Evolutionary conservation across 2,113 vertebrate species (phyloP), one percentile per base, ranked within the genome.

Genomic region (Sorex araneus): DNA sequence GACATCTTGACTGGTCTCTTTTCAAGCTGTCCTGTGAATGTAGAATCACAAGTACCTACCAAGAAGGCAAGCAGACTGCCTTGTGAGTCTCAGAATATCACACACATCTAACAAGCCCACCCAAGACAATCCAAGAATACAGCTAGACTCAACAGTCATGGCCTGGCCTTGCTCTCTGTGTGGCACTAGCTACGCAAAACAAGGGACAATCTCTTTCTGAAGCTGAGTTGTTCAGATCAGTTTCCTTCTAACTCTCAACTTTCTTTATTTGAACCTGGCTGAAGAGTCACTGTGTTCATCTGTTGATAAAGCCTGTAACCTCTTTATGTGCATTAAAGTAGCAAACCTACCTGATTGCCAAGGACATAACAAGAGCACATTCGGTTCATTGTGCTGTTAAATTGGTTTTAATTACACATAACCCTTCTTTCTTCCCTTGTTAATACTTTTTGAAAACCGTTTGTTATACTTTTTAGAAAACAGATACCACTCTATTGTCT

Each of bases 361-460:
- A 87, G n/a, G 47, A 71, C 40, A 0, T 57, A 70, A 89, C 66
- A 82, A 70, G 9, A 89, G 36, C 71, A 74, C 76, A 64, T 54
- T 67, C 64, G 76, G 27, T 77, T 63, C 34, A 81, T 25, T 77
- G 45, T 88, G 19, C 67, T 63, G 54, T 21, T 92, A 84, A 84
- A 74, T 92, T 90, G n/a, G 66, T 86, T 91, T 90, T 93, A 94
- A 90, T 89, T 94, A 66, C 34, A 66, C 40, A 32, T 79, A 54
- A 54, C 36, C 45, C 84, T 86, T 83, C 34, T 11, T 86, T 92
- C 47, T 94, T 93, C 73, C 87, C 79, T 92, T 84, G 16, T 84
- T 74, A 93, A 76, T 91, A 60, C 79, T 76, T 67, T 93, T 88
- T 79, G 69, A 69, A 95, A 92, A 78, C 78, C 60, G 70, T 89